A percentile compares a stretch with the other conserved stretches of the same genome.
These are phyloP conservation scores for Meloidogyne hapla DNA, from an alignment of 1,140 invertebrate species.

Conservation along the genomic window DNA sequence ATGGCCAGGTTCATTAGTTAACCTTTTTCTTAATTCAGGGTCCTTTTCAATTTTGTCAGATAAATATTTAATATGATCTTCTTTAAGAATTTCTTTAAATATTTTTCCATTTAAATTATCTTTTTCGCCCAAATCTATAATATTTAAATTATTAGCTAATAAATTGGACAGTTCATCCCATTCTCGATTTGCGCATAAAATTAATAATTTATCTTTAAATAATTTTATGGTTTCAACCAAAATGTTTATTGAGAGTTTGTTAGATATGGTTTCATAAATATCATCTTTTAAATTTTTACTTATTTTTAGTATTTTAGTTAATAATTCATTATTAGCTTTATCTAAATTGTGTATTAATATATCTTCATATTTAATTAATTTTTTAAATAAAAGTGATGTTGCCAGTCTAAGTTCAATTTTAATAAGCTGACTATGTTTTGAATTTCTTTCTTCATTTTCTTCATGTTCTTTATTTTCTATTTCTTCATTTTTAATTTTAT, in stretches of 20 bases:
- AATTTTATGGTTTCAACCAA: not conserved
- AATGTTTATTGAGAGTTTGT: not conserved
- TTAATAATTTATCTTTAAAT: not conserved
- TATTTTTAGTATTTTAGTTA: not conserved
- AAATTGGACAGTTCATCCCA: not conserved
- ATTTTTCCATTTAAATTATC: not conserved
- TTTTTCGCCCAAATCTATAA: no score
- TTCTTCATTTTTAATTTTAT: not conserved
- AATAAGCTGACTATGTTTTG: no score
- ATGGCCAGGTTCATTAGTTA: not conserved
- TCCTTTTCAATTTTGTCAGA: not conserved
- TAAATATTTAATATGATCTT: not conserved
- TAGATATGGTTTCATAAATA: not conserved
- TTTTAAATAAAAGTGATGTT: constrained; percentile 1
- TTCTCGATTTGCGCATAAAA: not conserved
- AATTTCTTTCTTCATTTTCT: not conserved
- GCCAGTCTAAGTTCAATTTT: not conserved
- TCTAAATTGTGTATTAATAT: not conserved
- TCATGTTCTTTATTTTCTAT: not conserved
- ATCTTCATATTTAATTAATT: not conserved
- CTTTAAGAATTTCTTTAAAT: not conserved
- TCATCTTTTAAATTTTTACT: not conserved
- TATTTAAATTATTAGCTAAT: not conserved
- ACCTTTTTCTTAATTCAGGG: not conserved
- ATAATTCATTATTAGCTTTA: not conserved